phyloP scores from a whole-genome alignment of 2,888 invertebrate genomes.

The Drosophila gaucha region DNA sequence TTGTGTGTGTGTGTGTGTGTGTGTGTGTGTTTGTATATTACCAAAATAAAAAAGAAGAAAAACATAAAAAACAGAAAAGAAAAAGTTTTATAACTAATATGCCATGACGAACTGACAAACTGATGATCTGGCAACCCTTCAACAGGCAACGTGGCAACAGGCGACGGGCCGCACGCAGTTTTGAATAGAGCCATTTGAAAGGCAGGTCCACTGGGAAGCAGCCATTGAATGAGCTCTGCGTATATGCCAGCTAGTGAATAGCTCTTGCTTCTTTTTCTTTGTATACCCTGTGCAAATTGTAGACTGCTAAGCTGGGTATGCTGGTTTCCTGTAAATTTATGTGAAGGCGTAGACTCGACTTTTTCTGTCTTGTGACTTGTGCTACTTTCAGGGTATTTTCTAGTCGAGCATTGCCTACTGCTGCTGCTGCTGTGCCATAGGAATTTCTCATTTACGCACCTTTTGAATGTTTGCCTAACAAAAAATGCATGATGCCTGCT shows the following conservation, averaged over 20 bases:
- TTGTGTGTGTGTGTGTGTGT: conserved; percentile 1
- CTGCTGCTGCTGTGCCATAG: conserved; percentile 19
- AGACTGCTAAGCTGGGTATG: neutral
- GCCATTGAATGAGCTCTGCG: conserved; percentile 30
- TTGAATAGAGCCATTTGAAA: conserved; percentile 45
- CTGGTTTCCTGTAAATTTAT: neutral
- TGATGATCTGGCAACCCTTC: conserved; percentile 14
- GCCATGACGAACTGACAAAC: conserved; percentile 58
- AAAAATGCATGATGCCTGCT: conserved; percentile 27
- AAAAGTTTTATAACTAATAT: conserved; percentile 60
- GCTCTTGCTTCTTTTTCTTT: conserved; percentile 1
- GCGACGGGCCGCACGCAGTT: conserved; percentile 23
- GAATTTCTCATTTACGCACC: conserved; percentile 63
- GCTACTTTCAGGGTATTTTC: neutral
- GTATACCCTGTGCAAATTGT: neutral
- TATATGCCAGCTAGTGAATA: conserved; percentile 33
- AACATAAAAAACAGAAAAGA: too few relatives aligned
- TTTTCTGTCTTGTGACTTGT: too few relatives aligned
- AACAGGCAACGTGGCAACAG: conserved; percentile 21
- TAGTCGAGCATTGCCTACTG: neutral
- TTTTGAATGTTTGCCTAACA: conserved; percentile 41
- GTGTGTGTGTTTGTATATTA: neutral
- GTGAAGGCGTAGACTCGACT: neutral
- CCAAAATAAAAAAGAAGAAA: too few relatives aligned
- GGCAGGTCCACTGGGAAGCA: conserved; percentile 15